A percentile compares a stretch with the other conserved stretches of the same genome.
Evolutionary conservation across 2,888 invertebrate species (phyloP).

Genomic region (Choristoneura rosaceana): DNA sequence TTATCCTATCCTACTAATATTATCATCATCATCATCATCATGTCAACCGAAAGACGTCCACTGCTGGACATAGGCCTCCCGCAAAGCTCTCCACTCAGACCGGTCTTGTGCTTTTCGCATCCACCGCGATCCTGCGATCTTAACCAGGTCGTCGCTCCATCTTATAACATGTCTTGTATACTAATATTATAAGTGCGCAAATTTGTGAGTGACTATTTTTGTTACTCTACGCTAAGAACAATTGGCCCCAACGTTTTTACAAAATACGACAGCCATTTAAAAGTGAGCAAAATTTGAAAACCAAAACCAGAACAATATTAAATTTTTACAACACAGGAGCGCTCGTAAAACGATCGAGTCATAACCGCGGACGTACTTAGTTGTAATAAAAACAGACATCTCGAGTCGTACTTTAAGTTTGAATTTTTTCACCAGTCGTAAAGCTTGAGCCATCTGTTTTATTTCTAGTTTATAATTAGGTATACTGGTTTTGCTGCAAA

Average conservation of each 20-base stretch:
- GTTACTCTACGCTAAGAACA: no score
- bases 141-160: no score
- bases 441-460: constrained; percentile 32
- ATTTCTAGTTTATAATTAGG: not conserved
- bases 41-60: no score
- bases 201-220: no score
- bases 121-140: no score
- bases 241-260: not conserved
- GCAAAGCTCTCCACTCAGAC: no score
- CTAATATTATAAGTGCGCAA: no score
- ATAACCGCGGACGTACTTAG: constrained; percentile 35
- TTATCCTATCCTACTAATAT: no score
- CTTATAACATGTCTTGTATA: no score
- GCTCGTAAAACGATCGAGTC: constrained; percentile 35
- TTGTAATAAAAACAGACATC: constrained; percentile 27
- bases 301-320: constrained; percentile 24
- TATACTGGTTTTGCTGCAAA: not conserved
- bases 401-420: constrained; percentile 29
- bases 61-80: no score
- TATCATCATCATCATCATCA: no score
- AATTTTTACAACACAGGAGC: constrained; percentile 15
- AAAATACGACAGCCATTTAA: constrained; percentile 6
- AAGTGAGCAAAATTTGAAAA: constrained; percentile 24
- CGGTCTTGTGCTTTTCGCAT: no score
- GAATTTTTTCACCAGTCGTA: constrained; percentile 22